Evolutionary conservation across 2,888 invertebrate species (phyloP).

Genomic region (Sycophila texana): DNA sequence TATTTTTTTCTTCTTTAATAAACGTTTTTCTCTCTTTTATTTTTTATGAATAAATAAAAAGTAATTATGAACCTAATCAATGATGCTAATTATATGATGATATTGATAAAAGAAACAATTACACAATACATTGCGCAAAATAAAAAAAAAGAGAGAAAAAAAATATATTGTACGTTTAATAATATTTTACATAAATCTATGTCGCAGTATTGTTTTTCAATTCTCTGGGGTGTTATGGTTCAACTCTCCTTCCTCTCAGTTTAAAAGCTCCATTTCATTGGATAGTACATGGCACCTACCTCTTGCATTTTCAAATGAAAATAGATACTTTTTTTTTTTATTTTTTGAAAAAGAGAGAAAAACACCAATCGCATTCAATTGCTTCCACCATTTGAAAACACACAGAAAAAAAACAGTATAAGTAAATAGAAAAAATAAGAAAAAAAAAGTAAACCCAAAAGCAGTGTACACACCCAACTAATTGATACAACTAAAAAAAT

Average conservation of each 20-base stretch:
- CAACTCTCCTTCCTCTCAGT: conserved; percentile 75
- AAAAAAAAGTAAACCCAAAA: conserved; percentile 57
- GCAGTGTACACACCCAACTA: conserved; percentile 54
- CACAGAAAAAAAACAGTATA: conserved; percentile 57
- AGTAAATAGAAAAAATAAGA: conserved; percentile 52
- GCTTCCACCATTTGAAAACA: conserved; percentile 63
- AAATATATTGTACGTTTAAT: conserved; percentile 35
- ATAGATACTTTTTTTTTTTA: conserved; percentile 37
- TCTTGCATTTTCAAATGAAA: conserved; percentile 57
- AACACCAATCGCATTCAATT: conserved; percentile 58
- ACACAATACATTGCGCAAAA: too few relatives aligned
- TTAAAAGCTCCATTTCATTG: conserved; percentile 67
- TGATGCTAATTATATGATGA: conserved; percentile 50
- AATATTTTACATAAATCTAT: conserved; percentile 40
- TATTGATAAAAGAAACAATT: conserved; percentile 45
- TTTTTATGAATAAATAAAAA: conserved; percentile 46
- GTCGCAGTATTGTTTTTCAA: conserved; percentile 55
- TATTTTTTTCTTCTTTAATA: conserved; percentile 27
- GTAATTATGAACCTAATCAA: conserved; percentile 33
- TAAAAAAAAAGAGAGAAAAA: conserved; percentile 56
- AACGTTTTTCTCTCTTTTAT: conserved; percentile 58
- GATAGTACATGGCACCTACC: conserved; percentile 63
- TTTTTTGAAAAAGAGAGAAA: conserved; percentile 56
- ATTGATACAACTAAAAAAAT: conserved; percentile 56
- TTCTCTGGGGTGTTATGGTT: conserved; percentile 65